These are phyloP conservation scores for Caerostris extrusa DNA, from an alignment of 1,140 invertebrate genomes.

Conservation along the genomic window DNA sequence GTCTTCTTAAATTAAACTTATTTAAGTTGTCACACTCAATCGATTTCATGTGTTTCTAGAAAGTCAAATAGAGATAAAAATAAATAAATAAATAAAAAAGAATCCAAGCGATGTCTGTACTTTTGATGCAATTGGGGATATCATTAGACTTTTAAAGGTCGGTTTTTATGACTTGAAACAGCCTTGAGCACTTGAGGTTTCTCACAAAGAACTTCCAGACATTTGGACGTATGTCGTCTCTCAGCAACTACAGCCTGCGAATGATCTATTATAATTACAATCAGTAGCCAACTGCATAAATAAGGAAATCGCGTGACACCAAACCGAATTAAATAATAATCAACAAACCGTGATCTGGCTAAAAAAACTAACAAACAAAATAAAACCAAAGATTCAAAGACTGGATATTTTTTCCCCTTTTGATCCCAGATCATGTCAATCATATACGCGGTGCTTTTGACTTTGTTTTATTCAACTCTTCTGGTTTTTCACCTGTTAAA, in stretches of 20 bases:
- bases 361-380: not conserved
- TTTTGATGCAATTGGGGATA: not conserved
- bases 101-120: not conserved
- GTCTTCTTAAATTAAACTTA: constrained; percentile 16
- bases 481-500: not conserved
- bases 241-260: not conserved
- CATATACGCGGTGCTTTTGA: not conserved
- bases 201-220: not conserved
- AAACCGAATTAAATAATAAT: not conserved
- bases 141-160: constrained; percentile 16
- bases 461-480: not conserved
- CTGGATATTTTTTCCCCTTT: not conserved
- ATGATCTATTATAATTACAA: constrained; percentile 30
- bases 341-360: not conserved
- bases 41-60: not conserved
- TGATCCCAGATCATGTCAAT: constrained; percentile 12
- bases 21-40: not conserved
- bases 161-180: not conserved
- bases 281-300: not conserved
- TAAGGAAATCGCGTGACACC: constrained; percentile 31
- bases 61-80: not conserved
- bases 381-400: no score
- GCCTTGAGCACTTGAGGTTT: not conserved
- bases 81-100: not conserved
- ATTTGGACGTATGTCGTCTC: not conserved